Conservation (phyloP, 2,888 invertebrate genomes). For the Clepsis dumicolana region DNA sequence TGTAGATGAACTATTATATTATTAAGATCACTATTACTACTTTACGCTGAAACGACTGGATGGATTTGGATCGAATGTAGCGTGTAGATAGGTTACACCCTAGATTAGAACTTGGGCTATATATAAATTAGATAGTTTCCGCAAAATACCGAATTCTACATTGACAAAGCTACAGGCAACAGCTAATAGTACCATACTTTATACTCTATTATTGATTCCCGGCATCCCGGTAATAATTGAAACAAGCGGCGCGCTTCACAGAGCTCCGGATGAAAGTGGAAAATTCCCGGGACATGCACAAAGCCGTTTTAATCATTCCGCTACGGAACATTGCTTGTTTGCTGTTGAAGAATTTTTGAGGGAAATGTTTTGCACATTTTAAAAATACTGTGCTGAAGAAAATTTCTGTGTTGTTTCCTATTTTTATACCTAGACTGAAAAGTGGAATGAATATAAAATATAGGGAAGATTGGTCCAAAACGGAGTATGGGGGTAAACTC, state of each 20-base stretch:
- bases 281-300: background rate
- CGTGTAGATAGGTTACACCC: too few relatives aligned
- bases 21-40: too few relatives aligned
- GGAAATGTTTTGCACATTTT: background rate
- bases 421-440: too few relatives aligned
- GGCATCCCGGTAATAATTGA: background rate
- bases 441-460: too few relatives aligned
- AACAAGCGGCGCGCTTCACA: background rate
- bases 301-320: conserved; percentile 6
- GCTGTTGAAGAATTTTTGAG: background rate
- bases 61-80: too few relatives aligned
- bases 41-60: too few relatives aligned
- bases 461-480: too few relatives aligned
- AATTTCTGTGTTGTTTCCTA: background rate
- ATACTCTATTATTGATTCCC: background rate
- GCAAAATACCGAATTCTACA: too few relatives aligned
- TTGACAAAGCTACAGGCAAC: background rate
- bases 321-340: background rate
- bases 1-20: too few relatives aligned
- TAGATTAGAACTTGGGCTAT: too few relatives aligned
- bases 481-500: too few relatives aligned
- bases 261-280: conserved; percentile 5
- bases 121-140: too few relatives aligned
- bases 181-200: background rate
- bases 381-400: background rate